These are phyloP conservation scores for Rallus crepitans DNA, from an alignment of 2,797 vertebrate species.

Conservation along the genomic window DNA sequence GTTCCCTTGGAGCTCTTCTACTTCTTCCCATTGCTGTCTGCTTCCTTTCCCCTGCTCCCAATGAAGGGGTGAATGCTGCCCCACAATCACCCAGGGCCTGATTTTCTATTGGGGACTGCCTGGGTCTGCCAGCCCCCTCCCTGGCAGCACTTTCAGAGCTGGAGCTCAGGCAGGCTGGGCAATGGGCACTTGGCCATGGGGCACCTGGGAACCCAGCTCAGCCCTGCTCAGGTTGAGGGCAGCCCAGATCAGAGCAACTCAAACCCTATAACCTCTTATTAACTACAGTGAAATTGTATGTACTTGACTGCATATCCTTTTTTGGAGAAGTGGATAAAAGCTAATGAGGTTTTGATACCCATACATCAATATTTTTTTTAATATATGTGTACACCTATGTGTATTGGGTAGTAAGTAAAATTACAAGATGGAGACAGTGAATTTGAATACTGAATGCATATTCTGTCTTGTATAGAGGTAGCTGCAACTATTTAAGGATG, in stretches of 20 bases:
- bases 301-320: not conserved
- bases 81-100: accelerated
- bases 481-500: not conserved
- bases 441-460: not conserved
- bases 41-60: not conserved
- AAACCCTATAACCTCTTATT: not conserved
- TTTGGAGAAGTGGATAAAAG: not conserved
- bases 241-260: not conserved
- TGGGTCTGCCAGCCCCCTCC: not conserved
- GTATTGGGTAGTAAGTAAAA: not conserved
- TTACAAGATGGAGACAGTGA: not conserved
- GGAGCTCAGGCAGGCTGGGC: not conserved
- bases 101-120: accelerated
- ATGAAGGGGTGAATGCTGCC: not conserved
- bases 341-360: not conserved
- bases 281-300: not conserved
- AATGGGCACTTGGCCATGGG: accelerated
- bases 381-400: accelerated
- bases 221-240: accelerated
- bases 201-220: not conserved
- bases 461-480: not conserved
- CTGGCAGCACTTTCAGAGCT: accelerated
- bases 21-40: not conserved
- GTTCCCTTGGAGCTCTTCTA: not conserved
- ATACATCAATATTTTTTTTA: not conserved